Percentiles rank a stretch among this genome's conserved stretches.
phyloP scores from a whole-genome alignment of 1,140 invertebrate genomes.

The Metopolophium dirhodum region DNA sequence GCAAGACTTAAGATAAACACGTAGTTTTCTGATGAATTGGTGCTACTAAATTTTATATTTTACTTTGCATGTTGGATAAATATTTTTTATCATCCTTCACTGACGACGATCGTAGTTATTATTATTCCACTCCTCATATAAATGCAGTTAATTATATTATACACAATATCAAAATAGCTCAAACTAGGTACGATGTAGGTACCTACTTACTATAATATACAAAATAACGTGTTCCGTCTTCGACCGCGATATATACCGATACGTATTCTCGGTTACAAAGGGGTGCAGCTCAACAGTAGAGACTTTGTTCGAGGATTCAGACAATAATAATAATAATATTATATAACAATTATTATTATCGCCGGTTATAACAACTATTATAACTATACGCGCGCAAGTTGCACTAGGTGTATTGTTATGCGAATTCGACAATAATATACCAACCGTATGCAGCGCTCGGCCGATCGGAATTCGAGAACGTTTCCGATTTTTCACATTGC shows the following conservation, averaged over 20 bases:
- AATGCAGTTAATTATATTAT: neutral
- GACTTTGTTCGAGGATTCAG: neutral
- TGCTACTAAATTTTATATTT: neutral
- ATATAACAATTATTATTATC: neutral
- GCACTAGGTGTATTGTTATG: neutral
- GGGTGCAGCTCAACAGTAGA: neutral
- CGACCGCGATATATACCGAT: too few species aligned
- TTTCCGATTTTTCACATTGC: neutral
- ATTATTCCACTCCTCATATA: neutral
- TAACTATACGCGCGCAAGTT: neutral
- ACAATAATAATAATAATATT: neutral
- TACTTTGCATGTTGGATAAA: neutral
- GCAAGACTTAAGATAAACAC: neutral
- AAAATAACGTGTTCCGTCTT: too few species aligned
- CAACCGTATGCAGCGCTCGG: neutral
- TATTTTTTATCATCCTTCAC: neutral
- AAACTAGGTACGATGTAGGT: too few species aligned
- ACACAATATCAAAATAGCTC: too few species aligned
- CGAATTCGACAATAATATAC: neutral
- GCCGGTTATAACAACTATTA: neutral
- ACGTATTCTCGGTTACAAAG: neutral
- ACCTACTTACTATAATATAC: too few species aligned
- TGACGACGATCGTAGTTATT: neutral
- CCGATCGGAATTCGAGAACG: neutral
- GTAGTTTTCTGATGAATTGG: neutral